phyloP scores from a whole-genome alignment of 2,888 invertebrate species.

The Platypus cylindrus region DNA sequence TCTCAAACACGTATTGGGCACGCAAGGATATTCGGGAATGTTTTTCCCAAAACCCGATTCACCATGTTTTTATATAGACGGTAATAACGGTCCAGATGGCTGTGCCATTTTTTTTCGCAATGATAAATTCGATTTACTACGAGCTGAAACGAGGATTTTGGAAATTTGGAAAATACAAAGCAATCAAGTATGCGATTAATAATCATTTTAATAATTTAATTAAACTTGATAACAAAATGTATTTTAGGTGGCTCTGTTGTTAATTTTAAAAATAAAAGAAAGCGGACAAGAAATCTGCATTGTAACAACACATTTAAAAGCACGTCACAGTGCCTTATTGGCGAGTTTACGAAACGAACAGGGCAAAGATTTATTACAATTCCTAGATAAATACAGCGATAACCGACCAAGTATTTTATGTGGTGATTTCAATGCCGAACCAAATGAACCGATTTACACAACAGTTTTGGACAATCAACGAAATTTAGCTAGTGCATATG shows the following conservation, averaged over 20 bases:
- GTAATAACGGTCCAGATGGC: conserved; percentile 66
- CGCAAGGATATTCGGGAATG: conserved; percentile 53
- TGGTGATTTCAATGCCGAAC: conserved; percentile 69
- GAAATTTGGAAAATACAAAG: conserved; percentile 64
- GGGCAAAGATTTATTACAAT: conserved; percentile 52
- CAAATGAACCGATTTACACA: conserved; percentile 53
- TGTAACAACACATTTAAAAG: conserved; percentile 63
- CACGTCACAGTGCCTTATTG: conserved; percentile 52
- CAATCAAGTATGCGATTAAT: conserved; percentile 43
- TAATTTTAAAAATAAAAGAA: conserved; percentile 40
- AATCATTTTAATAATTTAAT: conserved; percentile 1
- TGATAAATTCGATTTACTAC: conserved; percentile 47
- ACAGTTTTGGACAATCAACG: conserved; percentile 40
- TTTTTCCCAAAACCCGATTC: conserved; percentile 69
- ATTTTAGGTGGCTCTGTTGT: conserved; percentile 46
- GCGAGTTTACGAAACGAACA: conserved; percentile 58
- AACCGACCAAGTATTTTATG: conserved; percentile 50
- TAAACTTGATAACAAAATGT: neutral
- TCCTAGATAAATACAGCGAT: conserved; percentile 37
- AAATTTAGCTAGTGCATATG: conserved; percentile 41
- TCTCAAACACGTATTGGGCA: conserved; percentile 45
- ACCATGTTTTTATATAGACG: conserved; percentile 57
- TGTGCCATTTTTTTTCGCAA: conserved; percentile 61
- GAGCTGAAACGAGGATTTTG: conserved; percentile 45
- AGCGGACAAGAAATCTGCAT: conserved; percentile 50